These are phyloP conservation scores for Thunnus thynnus DNA, from an alignment of 2,113 vertebrate genomes.

Conservation along the genomic window DNA sequence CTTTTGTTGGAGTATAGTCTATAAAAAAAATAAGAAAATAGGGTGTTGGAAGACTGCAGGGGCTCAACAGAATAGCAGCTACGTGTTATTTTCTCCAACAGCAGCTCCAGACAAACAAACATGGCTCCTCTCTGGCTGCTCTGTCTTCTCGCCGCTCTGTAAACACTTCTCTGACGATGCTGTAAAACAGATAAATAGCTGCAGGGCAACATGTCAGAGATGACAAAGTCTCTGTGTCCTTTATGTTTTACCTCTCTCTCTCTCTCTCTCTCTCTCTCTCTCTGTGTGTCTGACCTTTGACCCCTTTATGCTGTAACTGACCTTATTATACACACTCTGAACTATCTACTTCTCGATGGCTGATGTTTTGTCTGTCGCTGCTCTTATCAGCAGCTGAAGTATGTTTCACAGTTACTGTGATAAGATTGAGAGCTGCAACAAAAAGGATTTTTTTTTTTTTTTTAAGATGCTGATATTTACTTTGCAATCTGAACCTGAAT, in stretches of 20 bases:
- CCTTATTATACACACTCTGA: too few relatives aligned
- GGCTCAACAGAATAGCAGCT: too few relatives aligned
- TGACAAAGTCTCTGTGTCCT: too few relatives aligned
- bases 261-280: too few relatives aligned
- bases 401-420: constrained; percentile 31
- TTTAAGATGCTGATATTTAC: background rate
- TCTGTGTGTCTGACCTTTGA: too few relatives aligned
- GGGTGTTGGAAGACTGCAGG: too few relatives aligned
- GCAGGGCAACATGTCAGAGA: background rate
- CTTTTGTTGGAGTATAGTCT: too few relatives aligned
- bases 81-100: too few relatives aligned
- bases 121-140: background rate
- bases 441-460: background rate
- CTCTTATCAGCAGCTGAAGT: constrained; percentile 3
- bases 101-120: background rate
- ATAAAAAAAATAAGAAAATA: too few relatives aligned
- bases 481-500: background rate
- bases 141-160: too few relatives aligned
- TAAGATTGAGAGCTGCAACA: constrained; percentile 19
- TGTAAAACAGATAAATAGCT: background rate
- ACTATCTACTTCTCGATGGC: too few relatives aligned
- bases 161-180: background rate
- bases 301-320: too few relatives aligned
- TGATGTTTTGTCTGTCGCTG: background rate
- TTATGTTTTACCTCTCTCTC: background rate